phyloP scores from a whole-genome alignment of 2,797 vertebrate genomes.

The Luscinia megarhynchos region DNA sequence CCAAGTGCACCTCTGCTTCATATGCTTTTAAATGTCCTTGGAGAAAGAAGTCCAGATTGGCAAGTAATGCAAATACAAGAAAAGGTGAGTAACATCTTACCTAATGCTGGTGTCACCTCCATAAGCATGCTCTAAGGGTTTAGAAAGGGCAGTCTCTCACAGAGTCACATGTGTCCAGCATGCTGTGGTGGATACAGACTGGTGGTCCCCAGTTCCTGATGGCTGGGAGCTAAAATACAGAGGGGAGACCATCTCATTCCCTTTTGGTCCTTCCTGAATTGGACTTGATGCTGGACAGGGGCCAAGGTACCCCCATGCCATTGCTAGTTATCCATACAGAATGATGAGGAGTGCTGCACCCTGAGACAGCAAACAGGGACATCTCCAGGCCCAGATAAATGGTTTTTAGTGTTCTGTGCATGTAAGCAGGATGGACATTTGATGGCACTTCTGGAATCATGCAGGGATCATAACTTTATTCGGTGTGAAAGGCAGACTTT shows the following conservation, averaged over 20 bases:
- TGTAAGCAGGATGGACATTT: neutral
- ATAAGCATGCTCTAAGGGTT: neutral
- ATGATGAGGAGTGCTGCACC: neutral
- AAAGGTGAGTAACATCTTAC: neutral
- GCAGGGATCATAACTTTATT: neutral
- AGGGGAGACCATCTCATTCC: neutral
- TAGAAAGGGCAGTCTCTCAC: neutral
- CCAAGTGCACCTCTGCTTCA: neutral
- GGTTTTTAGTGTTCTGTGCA: neutral
- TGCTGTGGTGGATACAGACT: neutral
- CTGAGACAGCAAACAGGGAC: neutral
- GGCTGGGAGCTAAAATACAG: neutral
- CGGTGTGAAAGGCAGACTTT: rapidly evolving
- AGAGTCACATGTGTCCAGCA: neutral
- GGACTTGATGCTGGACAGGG: neutral
- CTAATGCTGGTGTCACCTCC: neutral
- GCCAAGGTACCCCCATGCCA: neutral
- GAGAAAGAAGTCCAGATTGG: neutral
- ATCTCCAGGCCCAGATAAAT: neutral
- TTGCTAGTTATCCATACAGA: neutral
- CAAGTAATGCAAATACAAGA: neutral
- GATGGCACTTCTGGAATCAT: neutral
- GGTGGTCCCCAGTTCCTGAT: neutral
- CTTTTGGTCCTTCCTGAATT: neutral
- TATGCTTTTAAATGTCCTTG: neutral